Percentiles rank a stretch among this genome's conserved stretches.
These are phyloP conservation scores for Melanaphis sacchari DNA, from an alignment of 1,140 invertebrate species.

Conservation along the genomic window DNA sequence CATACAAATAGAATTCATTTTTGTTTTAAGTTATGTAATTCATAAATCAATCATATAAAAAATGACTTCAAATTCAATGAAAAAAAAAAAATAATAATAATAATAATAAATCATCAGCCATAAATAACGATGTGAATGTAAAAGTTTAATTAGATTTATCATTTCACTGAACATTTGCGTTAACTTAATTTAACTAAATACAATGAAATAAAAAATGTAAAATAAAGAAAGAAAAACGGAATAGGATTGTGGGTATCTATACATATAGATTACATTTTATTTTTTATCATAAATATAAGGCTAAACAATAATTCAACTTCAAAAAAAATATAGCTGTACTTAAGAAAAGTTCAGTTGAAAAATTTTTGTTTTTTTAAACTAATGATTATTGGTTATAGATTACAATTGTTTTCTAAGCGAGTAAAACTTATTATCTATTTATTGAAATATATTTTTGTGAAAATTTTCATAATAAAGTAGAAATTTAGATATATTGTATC, in stretches of 20 bases:
- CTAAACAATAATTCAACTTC: background rate
- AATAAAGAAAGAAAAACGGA: too few relatives aligned
- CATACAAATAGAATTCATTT: background rate
- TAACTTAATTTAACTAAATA: background rate
- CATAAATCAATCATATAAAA: background rate
- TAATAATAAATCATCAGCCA: background rate
- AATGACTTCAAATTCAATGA: background rate
- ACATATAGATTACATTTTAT: background rate
- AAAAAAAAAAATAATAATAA: too few relatives aligned
- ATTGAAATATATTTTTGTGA: background rate
- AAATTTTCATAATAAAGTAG: background rate
- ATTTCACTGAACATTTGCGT: background rate
- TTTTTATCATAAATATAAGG: background rate
- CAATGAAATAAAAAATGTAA: background rate
- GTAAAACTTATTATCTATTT: background rate
- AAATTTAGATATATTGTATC: background rate
- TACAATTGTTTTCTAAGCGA: background rate
- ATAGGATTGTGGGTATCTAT: background rate
- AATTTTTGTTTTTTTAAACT: background rate
- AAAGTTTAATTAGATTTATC: background rate
- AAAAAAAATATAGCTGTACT: background rate
- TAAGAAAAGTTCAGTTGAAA: background rate
- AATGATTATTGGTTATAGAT: background rate
- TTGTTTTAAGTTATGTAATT: background rate
- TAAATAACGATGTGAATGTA: background rate